Percentiles rank a stretch among this genome's conserved stretches.
Conservation (phyloP, 2,113 vertebrate genomes). For the Eulacestoma nigropectus region DNA sequence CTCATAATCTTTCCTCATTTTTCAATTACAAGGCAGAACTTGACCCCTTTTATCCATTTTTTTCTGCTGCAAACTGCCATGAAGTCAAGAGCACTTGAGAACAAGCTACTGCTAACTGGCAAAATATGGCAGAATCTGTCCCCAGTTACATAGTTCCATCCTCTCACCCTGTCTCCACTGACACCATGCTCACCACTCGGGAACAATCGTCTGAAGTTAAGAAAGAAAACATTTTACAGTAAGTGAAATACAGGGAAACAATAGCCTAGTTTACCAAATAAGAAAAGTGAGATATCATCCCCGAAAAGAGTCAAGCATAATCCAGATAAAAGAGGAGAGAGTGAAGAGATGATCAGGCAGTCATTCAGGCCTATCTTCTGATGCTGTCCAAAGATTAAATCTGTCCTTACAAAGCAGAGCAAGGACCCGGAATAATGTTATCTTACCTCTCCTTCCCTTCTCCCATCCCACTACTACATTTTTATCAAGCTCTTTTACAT, state of each 20-base stretch:
- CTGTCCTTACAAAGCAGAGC: conserved; percentile 6
- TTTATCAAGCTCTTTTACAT: conserved; percentile 5
- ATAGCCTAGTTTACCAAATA: not conserved
- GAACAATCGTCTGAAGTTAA: not conserved
- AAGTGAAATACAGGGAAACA: not conserved
- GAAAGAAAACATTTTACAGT: not conserved
- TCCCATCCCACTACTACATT: not conserved
- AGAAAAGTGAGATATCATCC: not conserved
- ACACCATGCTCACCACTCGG: not conserved
- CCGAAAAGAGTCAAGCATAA: not conserved
- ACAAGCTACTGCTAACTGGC: not conserved
- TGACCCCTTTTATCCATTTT: not conserved
- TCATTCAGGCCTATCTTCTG: conserved; percentile 10
- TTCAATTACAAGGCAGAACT: not conserved
- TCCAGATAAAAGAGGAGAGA: conserved; percentile 41
- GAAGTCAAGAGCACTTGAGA: not conserved
- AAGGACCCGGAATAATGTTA: conserved; percentile 31
- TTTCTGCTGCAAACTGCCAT: not conserved
- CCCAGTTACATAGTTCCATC: not conserved
- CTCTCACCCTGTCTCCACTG: not conserved
- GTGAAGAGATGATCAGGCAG: conserved; percentile 26
- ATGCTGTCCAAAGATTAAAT: conserved; percentile 32
- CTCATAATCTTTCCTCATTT: not conserved
- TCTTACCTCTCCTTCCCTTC: not conserved
- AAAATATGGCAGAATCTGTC: not conserved